phyloP scores from a whole-genome alignment of 1,140 invertebrate species.

The Cotesia vestalis region DNA sequence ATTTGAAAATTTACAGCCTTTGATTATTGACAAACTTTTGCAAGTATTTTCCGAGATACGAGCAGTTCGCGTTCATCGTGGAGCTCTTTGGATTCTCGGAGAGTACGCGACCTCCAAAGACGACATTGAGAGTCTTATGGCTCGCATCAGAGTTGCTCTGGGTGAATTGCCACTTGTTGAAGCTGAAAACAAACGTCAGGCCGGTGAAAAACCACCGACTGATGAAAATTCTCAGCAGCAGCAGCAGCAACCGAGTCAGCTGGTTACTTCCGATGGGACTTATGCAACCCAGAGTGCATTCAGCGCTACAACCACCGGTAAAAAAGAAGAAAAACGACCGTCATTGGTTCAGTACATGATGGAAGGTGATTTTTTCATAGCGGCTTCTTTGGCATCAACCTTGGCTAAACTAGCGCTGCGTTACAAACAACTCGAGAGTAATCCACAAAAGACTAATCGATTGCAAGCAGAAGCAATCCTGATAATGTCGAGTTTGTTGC shows the following conservation, averaged over 20 bases:
- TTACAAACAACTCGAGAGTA: slow-evolving; percentile 70
- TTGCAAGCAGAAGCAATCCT: slow-evolving; percentile 88
- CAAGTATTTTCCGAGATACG: slow-evolving; percentile 84
- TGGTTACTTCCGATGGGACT: slow-evolving; percentile 98
- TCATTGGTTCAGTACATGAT: slow-evolving; percentile 88
- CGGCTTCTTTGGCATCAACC: slow-evolving; percentile 88
- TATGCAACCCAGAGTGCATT: slow-evolving; percentile 98
- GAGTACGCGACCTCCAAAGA: slow-evolving; percentile 87
- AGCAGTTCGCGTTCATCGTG: slow-evolving; percentile 87
- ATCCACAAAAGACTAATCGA: slow-evolving; percentile 73
- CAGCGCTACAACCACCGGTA: slow-evolving; percentile 72
- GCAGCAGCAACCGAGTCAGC: slow-evolving; percentile 63
- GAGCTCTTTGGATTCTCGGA: slow-evolving; percentile 97
- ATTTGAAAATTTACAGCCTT: slow-evolving; percentile 81
- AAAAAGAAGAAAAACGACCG: slow-evolving; percentile 78
- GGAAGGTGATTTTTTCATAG: slow-evolving; percentile 96
- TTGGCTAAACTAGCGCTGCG: slow-evolving; percentile 89
- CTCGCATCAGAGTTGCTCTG: slow-evolving; percentile 77
- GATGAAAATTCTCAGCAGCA: slow-evolving; percentile 56
- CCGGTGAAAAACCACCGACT: slow-evolving; percentile 70
- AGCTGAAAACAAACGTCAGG: slow-evolving; percentile 80
- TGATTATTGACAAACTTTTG: slow-evolving; percentile 74
- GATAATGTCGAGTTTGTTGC: slow-evolving; percentile 86
- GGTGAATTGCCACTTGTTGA: slow-evolving; percentile 92
- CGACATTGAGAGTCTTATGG: slow-evolving; percentile 84